Evolutionary conservation across 2,888 invertebrate species (phyloP).

Genomic region (Protodeltote pygarga): DNA sequence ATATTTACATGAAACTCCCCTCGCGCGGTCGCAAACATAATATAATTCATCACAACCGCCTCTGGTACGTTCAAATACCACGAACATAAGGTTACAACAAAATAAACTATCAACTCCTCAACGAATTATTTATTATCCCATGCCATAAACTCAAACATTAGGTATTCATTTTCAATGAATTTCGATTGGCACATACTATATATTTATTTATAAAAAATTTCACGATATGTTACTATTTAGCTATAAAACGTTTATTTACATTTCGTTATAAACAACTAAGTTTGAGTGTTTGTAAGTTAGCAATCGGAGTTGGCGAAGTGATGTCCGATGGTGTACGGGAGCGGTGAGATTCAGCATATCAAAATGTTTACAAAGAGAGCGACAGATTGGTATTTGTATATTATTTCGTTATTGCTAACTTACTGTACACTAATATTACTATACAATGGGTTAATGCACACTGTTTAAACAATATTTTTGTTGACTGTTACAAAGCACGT

Average conservation of each 20-base stretch:
- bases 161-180: conserved; percentile 52
- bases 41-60: conserved; percentile 46
- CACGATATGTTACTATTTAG: conserved; percentile 50
- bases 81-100: conserved; percentile 45
- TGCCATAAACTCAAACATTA: conserved; percentile 47
- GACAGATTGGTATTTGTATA: conserved; percentile 5
- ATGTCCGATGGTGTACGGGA: not conserved
- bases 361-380: conserved; percentile 4
- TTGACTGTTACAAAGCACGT: not conserved
- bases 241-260: conserved; percentile 52
- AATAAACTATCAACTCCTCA: conserved; percentile 53
- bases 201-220: conserved; percentile 48
- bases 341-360: conserved; percentile 24
- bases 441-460: conserved; percentile 21
- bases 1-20: conserved; percentile 50
- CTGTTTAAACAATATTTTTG: conserved; percentile 6
- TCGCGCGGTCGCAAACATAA: conserved; percentile 39
- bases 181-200: conserved; percentile 52
- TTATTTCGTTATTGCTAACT: conserved; percentile 37
- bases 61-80: conserved; percentile 39
- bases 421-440: conserved; percentile 31
- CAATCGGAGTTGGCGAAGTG: conserved; percentile 13
- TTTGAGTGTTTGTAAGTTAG: conserved; percentile 43
- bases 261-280: conserved; percentile 40
- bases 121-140: conserved; percentile 47